Evolutionary conservation across 2,888 invertebrate genomes (phyloP).

Genomic region (Athalia circularis): DNA sequence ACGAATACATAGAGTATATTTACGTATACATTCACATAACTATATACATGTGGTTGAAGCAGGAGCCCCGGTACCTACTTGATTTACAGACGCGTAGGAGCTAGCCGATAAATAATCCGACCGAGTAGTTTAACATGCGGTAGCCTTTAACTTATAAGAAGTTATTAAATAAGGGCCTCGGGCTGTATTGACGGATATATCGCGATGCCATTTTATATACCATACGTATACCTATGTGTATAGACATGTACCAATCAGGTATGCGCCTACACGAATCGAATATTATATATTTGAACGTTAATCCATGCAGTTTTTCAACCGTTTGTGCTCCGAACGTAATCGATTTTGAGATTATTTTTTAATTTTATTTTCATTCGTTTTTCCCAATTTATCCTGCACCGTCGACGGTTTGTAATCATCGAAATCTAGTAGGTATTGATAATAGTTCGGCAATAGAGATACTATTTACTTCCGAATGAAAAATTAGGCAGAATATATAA

Average conservation of each 20-base stretch:
- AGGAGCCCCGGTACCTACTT: conserved; percentile 41
- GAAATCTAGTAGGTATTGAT: too few relatives aligned
- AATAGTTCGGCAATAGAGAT: too few relatives aligned
- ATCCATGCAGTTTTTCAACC: neutral
- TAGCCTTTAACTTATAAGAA: conserved; percentile 69
- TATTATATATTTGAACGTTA: conserved; percentile 10
- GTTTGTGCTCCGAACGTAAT: too few relatives aligned
- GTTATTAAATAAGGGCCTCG: conserved; percentile 67
- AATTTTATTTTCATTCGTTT: too few relatives aligned
- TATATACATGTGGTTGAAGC: too few relatives aligned
- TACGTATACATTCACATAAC: too few relatives aligned
- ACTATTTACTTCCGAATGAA: too few relatives aligned
- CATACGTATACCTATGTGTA: neutral
- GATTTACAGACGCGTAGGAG: conserved; percentile 65
- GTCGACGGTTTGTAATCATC: too few relatives aligned
- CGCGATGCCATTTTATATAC: conserved; percentile 25
- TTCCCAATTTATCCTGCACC: too few relatives aligned
- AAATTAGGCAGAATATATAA: too few relatives aligned
- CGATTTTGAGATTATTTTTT: too few relatives aligned
- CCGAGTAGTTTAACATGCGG: conserved; percentile 66
- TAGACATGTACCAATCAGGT: neutral
- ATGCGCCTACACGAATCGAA: neutral
- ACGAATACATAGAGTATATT: too few relatives aligned
- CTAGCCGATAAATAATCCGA: conserved; percentile 65
- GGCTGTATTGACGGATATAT: conserved; percentile 57